Evolutionary conservation across 1,140 invertebrate genomes (phyloP).

Genomic region (Bombus terrestris): DNA sequence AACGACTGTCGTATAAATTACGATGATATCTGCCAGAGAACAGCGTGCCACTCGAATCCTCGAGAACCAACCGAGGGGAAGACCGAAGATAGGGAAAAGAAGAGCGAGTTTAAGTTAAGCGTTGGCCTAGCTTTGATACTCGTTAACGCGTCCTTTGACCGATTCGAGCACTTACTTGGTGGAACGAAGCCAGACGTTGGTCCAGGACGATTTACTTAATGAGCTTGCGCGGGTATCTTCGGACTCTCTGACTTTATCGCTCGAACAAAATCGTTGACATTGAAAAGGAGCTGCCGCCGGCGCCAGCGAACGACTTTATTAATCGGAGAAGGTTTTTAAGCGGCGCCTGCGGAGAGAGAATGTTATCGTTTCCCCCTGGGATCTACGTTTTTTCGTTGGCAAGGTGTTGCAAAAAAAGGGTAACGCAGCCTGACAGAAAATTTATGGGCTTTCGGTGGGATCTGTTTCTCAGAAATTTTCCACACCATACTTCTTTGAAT

Average conservation of each 20-base stretch:
- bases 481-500: background rate
- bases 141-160: conserved; percentile 52
- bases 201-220: conserved; percentile 58
- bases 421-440: background rate
- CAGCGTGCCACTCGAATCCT: conserved; percentile 32
- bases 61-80: conserved; percentile 26
- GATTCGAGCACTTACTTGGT: conserved; percentile 26
- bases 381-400: conserved; percentile 9
- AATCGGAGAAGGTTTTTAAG: conserved; percentile 1
- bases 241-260: conserved; percentile 30
- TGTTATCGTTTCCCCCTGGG: background rate
- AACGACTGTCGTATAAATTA: conserved; percentile 68
- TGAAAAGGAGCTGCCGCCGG: background rate
- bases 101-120: background rate
- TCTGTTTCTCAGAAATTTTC: conserved; percentile 4
- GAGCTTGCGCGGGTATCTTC: conserved; percentile 38
- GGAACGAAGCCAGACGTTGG: background rate
- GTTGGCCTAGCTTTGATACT: conserved; percentile 48
- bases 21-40: conserved; percentile 62
- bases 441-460: background rate
- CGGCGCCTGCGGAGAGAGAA: background rate
- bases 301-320: conserved; percentile 18
- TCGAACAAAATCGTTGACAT: conserved; percentile 18
- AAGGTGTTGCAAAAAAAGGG: background rate
- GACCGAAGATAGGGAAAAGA: background rate